Base-by-base conservation (phyloP, 2,797 vertebrate species). In the Chaenodraco wilsoni region DNA sequence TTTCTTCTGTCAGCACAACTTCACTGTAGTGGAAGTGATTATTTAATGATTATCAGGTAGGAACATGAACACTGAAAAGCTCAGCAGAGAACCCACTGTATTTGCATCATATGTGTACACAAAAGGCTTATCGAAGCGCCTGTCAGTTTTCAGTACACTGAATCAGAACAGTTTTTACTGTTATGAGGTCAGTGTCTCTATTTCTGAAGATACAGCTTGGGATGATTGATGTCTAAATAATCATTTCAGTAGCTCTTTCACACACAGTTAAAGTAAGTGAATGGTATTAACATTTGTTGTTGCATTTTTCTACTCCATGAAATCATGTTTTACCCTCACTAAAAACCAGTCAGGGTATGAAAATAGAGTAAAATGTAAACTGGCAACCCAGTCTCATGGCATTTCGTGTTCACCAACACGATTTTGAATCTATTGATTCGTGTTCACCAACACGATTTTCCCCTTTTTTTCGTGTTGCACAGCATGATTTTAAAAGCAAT, bases 41-140 rank as follows among this genome's bases (percentile, higher is more conserved):
- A 78, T 84, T 64, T 79, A 79, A 72, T 51, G 80, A 90, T 84
- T 76, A 81, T 77, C 77, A 58, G 57, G 48, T 69, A 77, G 69
- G 37, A 76, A 50, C 66, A 67, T 60, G 65, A 54, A 50, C 17
- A 68, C 9, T 11, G 44, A 73, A 73, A 56, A 43, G 52, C 69
- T 69, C 45, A 59, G 68, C 54, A 77, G 69, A 43, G 63, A 75
- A 44, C 21, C 16, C n/a, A 8, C 37, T 65, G 49, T 17, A 48
- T 56, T 50, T 49, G 33, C 50, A 14, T 27, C 48, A 54, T 41
- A 62, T 66, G 23, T 23, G 21, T 19, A 51, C 44, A 61, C 57
- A 75, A 52, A 61, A 51, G 55, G 27, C 56, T 57, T 5, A 54
- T 44, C 46, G 59, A 66, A 81, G 61, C 65, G 3, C 51, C 23